Base-by-base conservation (phyloP, 1,140 invertebrate species). In the Drosophila grimshawi region DNA sequence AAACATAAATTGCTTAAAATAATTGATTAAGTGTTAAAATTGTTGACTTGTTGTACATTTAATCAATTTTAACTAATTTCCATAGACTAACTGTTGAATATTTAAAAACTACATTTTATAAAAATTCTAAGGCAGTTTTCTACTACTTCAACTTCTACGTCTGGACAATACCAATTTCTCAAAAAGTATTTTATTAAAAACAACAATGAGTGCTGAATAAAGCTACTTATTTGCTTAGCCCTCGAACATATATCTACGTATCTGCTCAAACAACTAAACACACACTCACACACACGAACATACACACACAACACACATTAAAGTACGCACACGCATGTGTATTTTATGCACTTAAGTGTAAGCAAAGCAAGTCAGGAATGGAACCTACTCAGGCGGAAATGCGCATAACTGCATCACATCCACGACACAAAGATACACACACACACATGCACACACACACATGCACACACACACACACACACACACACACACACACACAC, bases 391-490 rank as follows among this genome's bases (percentile, higher is more conserved):
- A 83, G 52, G 76, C 81, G 81, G 77, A 85, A 85, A 85, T 85
- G 81, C 74, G 81, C 81, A 83, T 83, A 83, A 83, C 81, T 83
- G 81, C 81, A 85, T 85, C 81, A 85, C 68, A 67, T 68, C 67
- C 80, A 71, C 49, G 56, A 78, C 79, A 71, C 35, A 62, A 37
- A 61, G 37, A 35, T 41, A 46, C 41, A 11, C 48, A 53, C 30
- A 49, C 43, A 43, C 41, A 46, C 60, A 61, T 46, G 51, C 37
- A 56, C 46, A 29, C 52, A 39, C 45, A 68, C 63, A 55, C 60
- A 57, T 0, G 29, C 29, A 37, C 37, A 56, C 41, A 64, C 39
- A 27, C 74, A 64, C 39, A 27, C 74, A 35, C 48, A 46, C 41
- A 11, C 48, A 53, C 30, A 49, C 43, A 43, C 46, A 46, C 60